Conservation (phyloP, 2,113 vertebrate species). For the Willisornis vidua region DNA sequence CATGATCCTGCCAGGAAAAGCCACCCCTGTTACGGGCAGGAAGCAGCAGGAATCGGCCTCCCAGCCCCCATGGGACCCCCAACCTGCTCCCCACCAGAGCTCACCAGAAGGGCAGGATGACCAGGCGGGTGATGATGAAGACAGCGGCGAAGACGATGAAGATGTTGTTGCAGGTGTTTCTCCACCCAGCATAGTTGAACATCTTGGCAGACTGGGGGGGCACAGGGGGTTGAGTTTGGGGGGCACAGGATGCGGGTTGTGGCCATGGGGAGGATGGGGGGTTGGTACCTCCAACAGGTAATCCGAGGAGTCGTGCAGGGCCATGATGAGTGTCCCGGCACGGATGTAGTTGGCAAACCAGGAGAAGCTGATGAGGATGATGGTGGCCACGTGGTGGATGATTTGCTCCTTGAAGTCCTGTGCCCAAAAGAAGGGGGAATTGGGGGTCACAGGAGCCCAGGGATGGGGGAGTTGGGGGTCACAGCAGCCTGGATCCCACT, state of each 20-base stretch:
- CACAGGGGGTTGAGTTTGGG: background rate
- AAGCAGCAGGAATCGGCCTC: rapidly evolving
- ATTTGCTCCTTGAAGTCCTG: conserved; percentile 97
- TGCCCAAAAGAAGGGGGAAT: background rate
- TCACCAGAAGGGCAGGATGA: conserved; percentile 94
- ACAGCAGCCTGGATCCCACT: rapidly evolving
- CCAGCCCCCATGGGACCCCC: rapidly evolving
- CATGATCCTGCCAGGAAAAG: conserved; percentile 80
- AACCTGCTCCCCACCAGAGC: rapidly evolving
- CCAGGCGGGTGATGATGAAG: conserved; percentile 89
- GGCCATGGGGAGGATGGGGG: rapidly evolving
- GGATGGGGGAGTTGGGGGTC: background rate
- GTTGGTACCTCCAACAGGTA: conserved; percentile 87
- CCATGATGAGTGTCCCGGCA: conserved; percentile 93
- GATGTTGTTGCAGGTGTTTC: conserved; percentile 91
- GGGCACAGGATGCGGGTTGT: rapidly evolving
- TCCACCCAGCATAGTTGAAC: conserved; percentile 97
- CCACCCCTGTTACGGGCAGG: rapidly evolving
- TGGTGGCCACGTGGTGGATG: conserved; percentile 93
- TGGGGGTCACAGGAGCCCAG: background rate
- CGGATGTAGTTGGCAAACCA: conserved; percentile 95
- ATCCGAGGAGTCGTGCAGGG: conserved; percentile 90
- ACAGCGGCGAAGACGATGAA: conserved; percentile 90
- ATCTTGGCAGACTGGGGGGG: conserved; percentile 91
- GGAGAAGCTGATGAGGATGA: conserved; percentile 94